Base-by-base conservation (phyloP, 2,797 vertebrate genomes). In the Tokudaia muenninki region DNA sequence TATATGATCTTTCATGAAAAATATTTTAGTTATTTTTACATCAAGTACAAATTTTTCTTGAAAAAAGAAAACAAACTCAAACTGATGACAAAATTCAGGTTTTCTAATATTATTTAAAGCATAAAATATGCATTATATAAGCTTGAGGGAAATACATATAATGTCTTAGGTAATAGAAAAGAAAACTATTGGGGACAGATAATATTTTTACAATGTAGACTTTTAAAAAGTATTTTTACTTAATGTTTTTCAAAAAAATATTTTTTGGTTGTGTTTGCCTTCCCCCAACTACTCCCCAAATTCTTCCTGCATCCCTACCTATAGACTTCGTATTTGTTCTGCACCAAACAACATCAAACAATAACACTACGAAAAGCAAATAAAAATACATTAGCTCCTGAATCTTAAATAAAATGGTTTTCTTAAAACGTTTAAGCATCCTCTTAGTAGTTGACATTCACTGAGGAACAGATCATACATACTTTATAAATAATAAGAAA, bases 331-430 rank as follows among this genome's bases (percentile, higher is more conserved):
- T 44, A 3, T 21, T 44, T 4, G 3, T 16, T 14, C 3, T 17
- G 3, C 11, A 44, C 7, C 16, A 8, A 6, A 14, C 31, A 67
- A 22, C 31, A 14, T 7, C 22, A 37, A 41, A 26, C 17, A 52
- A 12, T 10, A 41, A 11, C 0, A 59, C 12, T 6, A 55, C 8
- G 55, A 75, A n/a, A 24, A 29, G 5, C 0, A 34, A 50, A 72
- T 17, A 44, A 1, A 83, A 61, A 78, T 63, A 34, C 2, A 84
- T 5, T 7, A 47, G 17, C 0, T 11, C 31, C 75, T 8, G 0
- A 78, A 22, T 93, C 93, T 90, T 61, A 91, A 93, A 61, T 72
- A 82, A 90, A 84, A 65, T 63, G 37, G 24, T 84, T 50, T 83
- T 81, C 44, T 37, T 70, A 72, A 59, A 93, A 4, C 4, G 29